These are phyloP conservation scores for roundworm (Caenorhabditis elegans) DNA, from an alignment of 1,140 invertebrate species.

Conservation along the genomic window WBcel235 BX284605.5:6227501-6228000, in stretches of 20 bases:
- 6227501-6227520: conserved; percentile 11
- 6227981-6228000: conserved; percentile 32
- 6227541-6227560: conserved; percentile 29
- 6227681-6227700: conserved; percentile 11
- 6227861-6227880: not conserved
- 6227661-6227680: not conserved
- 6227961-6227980: conserved; percentile 28
- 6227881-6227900: conserved; percentile 5
- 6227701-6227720: conserved; percentile 7
- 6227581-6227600: not conserved
- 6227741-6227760: not conserved
- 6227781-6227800: conserved; percentile 23
- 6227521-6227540: conserved; percentile 17
- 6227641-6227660: conserved; percentile 9
- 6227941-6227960: not conserved
- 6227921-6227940: conserved; percentile 25
- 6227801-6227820: conserved; percentile 31
- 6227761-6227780: not conserved
- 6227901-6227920: conserved; percentile 34
- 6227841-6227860: not conserved
- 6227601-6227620: not conserved
- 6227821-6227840: conserved; percentile 23
- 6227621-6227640: conserved; percentile 11
- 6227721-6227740: not conserved
- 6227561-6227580: conserved; percentile 28